Evolutionary conservation across 2,888 invertebrate species (phyloP), one percentile per base, ranked within the genome.

Genomic region (Bombylius major): DNA sequence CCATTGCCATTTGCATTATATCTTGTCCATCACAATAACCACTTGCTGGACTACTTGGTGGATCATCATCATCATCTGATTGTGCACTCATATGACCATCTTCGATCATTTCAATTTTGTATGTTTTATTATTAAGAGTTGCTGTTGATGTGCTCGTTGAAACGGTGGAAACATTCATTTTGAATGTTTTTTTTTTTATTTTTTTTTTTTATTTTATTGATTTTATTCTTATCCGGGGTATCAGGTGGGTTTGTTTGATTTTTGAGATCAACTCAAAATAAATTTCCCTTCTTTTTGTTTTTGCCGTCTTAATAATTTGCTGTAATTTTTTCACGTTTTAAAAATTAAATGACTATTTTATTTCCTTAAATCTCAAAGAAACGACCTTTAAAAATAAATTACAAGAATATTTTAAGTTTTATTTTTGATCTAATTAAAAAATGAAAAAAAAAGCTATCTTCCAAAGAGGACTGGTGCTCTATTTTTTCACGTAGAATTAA

Each of bases 41-140:
- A 47, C 89, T 88, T 53, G 82, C 86, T 39, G 87, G 84, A 56
- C 88, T 89, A 57, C 87, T 87, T 60, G 84, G 87, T 64, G 88
- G 86, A 64, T 91, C 90, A 60, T 91, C 91, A 63, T 91, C 90
- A 61, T 91, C 91, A 62, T 85, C 85, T 46, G 84, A 84, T 45
- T 82, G 82, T 51, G 76, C 78, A 65, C 79, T 80, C 61, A 80
- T 70, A 51, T 78, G 79, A 61, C 79, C 80, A 56, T 82, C 82
- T 59, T 81, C 82, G 14, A 81, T 79, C 82, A 86, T 84, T 70
- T 85, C 83, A 72, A 86, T 84, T 66, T 84, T 83, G 70, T 84
- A 84, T 49, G 81, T 71, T 63, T 69, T 70, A 52, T 68, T 69
- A 58, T 51, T 59, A 33, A 57, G 45, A 14, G 52, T 57, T 45